Base-by-base conservation (phyloP, 2,797 vertebrate species). In the Hippoglossus hippoglossus region DNA sequence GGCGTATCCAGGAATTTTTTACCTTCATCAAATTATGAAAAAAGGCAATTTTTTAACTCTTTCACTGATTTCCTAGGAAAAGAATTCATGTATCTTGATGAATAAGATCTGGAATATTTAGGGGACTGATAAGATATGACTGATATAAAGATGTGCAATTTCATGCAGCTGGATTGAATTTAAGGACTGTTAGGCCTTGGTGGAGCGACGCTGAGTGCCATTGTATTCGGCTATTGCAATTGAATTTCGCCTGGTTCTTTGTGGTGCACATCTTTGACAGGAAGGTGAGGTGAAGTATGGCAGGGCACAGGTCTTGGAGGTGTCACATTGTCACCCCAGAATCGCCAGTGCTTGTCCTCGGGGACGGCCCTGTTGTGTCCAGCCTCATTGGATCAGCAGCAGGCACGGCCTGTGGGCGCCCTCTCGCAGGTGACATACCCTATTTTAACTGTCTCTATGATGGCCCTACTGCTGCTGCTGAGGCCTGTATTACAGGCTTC, bases 341-440 rank as follows among this genome's bases (percentile, higher is more conserved):
- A 87, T 86, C 52, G 58, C 66, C 63, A 57, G 85, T 18, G 78
- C 62, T 81, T 80, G 83, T 92, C 92, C 91, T 90, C 67, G 6
- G 85, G 91, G 87, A 85, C 62, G 72, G 74, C 72, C 79, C 75
- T 79, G 87, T 85, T 82, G 90, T 88, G 92, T 94, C 93, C 91
- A 73, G 91, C 89, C 87, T 90, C 91, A 92, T 94, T 87, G 85
- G 86, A 92, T 95, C 92, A 94, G 87, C 73, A 63, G 86, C 77
- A 73, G 82, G 67, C 67, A 63, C 22, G 64, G 88, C 91, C 92
- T 79, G 83, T 83, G 85, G 89, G 88, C 79, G 56, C 66, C 80
- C 83, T 83, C 86, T 89, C 86, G 84, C 83, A 88, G 92, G 91
- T 93, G 92, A 94, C 92, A 93, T 71, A 55, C 80, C 87, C 73